These are phyloP conservation scores for Phrynosoma platyrhinos DNA, from an alignment of 2,113 vertebrate genomes.

Conservation along the genomic window DNA sequence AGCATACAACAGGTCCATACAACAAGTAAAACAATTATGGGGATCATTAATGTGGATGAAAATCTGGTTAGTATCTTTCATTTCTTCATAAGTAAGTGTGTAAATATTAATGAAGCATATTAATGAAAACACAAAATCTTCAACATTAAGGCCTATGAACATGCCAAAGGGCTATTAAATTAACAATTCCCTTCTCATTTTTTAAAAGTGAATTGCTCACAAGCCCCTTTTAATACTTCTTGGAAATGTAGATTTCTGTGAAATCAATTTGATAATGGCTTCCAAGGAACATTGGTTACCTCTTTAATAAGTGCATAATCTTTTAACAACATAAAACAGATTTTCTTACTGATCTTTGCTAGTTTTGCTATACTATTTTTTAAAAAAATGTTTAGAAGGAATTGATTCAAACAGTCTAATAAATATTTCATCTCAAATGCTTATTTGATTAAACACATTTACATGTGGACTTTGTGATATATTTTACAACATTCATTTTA, in stretches of 20 bases:
- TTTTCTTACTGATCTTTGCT: background rate
- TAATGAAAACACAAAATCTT: background rate
- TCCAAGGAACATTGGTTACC: constrained; percentile 43
- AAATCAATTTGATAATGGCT: constrained; percentile 63
- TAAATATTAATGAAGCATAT: background rate
- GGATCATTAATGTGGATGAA: background rate
- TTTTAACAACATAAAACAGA: constrained; percentile 55
- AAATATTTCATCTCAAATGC: constrained; percentile 51
- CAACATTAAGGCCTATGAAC: background rate
- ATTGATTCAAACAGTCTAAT: constrained; percentile 60
- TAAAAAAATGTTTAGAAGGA: constrained; percentile 49
- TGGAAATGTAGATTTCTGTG: constrained; percentile 24
- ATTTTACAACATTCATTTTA: constrained; percentile 43
- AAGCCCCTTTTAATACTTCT: constrained; percentile 32
- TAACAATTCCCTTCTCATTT: constrained; percentile 42
- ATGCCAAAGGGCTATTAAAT: constrained; percentile 40
- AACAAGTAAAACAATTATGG: background rate
- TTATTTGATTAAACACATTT: constrained; percentile 60
- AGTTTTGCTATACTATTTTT: constrained; percentile 47
- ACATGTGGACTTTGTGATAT: constrained; percentile 54
- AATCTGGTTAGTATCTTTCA: background rate
- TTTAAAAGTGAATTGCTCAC: constrained; percentile 42
- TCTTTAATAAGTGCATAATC: constrained; percentile 50
- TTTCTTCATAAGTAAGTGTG: too few species aligned
- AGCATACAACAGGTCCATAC: too few species aligned